Conservation (phyloP, 2,113 vertebrate genomes). For the Sprattus sprattus region DNA sequence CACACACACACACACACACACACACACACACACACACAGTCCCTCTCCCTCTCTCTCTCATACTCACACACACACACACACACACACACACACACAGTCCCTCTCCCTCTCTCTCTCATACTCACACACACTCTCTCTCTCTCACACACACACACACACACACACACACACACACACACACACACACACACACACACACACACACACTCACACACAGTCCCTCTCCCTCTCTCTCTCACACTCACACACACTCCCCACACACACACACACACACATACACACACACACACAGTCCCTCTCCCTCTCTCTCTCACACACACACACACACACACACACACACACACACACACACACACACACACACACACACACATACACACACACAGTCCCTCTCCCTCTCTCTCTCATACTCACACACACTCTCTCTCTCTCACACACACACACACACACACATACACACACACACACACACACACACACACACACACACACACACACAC, state of each 20-base stretch:
- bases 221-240: too few species aligned
- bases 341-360: not conserved
- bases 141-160: not conserved
- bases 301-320: too few species aligned
- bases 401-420: slow-evolving; percentile 11
- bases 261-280: too few species aligned
- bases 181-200: not conserved
- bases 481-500: not conserved
- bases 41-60: too few species aligned
- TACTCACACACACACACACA: not conserved
- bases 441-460: not conserved
- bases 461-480: slow-evolving; percentile 17
- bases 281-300: too few species aligned
- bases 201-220: not conserved
- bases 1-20: not conserved
- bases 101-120: too few species aligned
- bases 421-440: not conserved
- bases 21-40: too few species aligned
- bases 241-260: too few species aligned
- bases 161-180: slow-evolving; percentile 38
- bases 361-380: not conserved
- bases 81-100: not conserved
- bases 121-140: not conserved
- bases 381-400: too few species aligned
- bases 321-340: not conserved